Evolutionary conservation across 1,140 invertebrate species (phyloP).

Genomic region (Magallana gigas): DNA sequence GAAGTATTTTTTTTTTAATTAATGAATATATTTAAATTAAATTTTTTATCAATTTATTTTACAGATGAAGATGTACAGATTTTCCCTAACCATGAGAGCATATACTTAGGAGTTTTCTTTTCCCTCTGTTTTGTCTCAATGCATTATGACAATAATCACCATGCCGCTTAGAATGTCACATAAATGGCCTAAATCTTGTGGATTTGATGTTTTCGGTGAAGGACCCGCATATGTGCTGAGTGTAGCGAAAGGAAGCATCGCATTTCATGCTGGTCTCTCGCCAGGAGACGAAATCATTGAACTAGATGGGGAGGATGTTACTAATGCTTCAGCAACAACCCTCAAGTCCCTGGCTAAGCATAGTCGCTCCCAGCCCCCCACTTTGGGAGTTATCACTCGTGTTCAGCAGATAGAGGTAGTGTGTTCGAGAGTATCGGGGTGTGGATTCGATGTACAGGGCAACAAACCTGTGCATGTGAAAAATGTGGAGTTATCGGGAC

Average conservation of each 20-base stretch:
- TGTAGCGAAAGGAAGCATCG: conserved; percentile 74
- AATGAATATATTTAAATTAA: no score
- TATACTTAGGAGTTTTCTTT: not conserved
- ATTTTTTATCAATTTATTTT: no score
- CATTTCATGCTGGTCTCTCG: conserved; percentile 73
- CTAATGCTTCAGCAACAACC: conserved; percentile 69
- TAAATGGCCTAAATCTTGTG: conserved; percentile 77
- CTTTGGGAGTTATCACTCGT: conserved; percentile 74
- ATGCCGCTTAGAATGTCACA: conserved; percentile 67
- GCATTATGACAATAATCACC: conserved; percentile 45
- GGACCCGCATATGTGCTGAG: conserved; percentile 76
- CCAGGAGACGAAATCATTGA: conserved; percentile 77
- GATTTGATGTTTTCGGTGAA: conserved; percentile 77
- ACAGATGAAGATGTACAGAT: no score
- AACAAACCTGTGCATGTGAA: conserved; percentile 69
- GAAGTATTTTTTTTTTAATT: no score
- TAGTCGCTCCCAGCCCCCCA: conserved; percentile 66
- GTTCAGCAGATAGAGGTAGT: conserved; percentile 69
- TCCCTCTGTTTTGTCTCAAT: not conserved
- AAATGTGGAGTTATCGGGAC: conserved; percentile 71
- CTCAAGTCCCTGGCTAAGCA: conserved; percentile 72
- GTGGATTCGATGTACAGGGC: conserved; percentile 71
- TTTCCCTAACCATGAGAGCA: not conserved
- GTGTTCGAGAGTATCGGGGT: conserved; percentile 56
- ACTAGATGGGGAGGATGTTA: conserved; percentile 76